Evolutionary conservation across 2,888 invertebrate species (phyloP).

Genomic region (Choristoneura rosaceana): DNA sequence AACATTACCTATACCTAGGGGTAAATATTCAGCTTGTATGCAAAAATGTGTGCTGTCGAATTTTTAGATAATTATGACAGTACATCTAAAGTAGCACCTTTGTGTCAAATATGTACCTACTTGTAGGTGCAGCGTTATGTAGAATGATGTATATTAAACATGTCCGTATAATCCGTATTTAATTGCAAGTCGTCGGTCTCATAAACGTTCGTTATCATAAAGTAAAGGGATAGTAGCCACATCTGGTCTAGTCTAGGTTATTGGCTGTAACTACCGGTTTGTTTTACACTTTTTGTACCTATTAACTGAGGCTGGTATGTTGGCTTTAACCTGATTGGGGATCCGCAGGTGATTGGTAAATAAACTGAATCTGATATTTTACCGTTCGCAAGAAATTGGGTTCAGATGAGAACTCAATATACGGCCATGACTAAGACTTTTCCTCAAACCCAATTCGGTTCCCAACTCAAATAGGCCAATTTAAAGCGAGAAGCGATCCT

Average conservation of each 20-base stretch:
- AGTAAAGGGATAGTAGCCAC: conserved; percentile 44
- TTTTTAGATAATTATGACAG: no score
- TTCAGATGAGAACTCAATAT: not conserved
- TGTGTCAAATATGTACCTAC: not conserved
- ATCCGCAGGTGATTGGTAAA: not conserved
- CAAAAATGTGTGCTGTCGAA: no score
- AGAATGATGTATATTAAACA: conserved; percentile 3
- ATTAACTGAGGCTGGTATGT: conserved; percentile 35
- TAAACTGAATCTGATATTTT: not conserved
- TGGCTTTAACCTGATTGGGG: conserved; percentile 23
- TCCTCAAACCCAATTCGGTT: not conserved
- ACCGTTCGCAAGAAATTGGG: not conserved
- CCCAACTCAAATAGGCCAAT: no score
- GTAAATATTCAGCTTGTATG: no score
- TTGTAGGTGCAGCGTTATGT: not conserved
- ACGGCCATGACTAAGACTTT: not conserved
- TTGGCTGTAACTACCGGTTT: conserved; percentile 41
- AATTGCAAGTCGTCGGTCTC: conserved; percentile 44
- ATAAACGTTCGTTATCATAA: conserved; percentile 47
- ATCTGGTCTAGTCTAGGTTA: conserved; percentile 47
- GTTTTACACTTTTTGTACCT: conserved; percentile 37
- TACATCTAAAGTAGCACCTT: not conserved
- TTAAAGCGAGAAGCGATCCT: no score
- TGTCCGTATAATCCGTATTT: conserved; percentile 39
- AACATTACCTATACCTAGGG: no score